These are phyloP conservation scores for Drosophila bocqueti DNA, from an alignment of 1,140 invertebrate species.

Conservation along the genomic window DNA sequence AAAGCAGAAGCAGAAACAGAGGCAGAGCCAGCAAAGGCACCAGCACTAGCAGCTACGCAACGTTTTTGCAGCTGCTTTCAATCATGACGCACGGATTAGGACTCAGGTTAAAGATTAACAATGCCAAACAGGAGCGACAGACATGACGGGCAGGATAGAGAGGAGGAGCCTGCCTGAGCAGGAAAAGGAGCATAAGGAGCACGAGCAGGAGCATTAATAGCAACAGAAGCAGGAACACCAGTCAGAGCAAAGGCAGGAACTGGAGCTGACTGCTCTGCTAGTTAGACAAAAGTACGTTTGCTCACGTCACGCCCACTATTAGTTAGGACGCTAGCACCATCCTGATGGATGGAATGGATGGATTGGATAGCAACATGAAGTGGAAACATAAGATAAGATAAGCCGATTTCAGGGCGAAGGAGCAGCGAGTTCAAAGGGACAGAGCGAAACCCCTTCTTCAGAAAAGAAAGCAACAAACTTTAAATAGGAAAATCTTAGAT, in stretches of 20 bases:
- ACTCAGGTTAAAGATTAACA: slow-evolving; percentile 78
- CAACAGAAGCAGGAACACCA: background rate
- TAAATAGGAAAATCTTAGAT: background rate
- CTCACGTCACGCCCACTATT: slow-evolving; percentile 45
- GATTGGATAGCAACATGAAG: slow-evolving; percentile 23
- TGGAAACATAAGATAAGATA: slow-evolving; percentile 43
- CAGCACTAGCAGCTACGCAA: slow-evolving; percentile 35
- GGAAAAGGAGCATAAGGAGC: background rate
- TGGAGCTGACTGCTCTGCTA: slow-evolving; percentile 17
- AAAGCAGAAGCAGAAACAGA: slow-evolving; percentile 1
- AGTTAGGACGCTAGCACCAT: slow-evolving; percentile 4
- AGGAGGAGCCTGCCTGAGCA: background rate
- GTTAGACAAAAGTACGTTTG: slow-evolving; percentile 36
- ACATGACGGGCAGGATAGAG: slow-evolving; percentile 13
- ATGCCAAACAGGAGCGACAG: slow-evolving; percentile 38
- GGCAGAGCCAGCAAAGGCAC: background rate
- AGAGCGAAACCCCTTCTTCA: background rate
- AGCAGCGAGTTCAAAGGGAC: slow-evolving; percentile 4
- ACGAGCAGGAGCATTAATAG: background rate
- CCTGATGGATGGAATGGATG: slow-evolving; percentile 17
- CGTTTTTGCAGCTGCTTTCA: slow-evolving; percentile 72
- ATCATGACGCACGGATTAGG: slow-evolving; percentile 81
- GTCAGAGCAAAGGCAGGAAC: background rate
- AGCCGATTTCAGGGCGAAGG: slow-evolving; percentile 42
- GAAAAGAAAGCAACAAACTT: background rate